Evolutionary conservation across 2,888 invertebrate species (phyloP), one percentile per base, ranked within the genome.

Genomic region (Acleris sparsana): DNA sequence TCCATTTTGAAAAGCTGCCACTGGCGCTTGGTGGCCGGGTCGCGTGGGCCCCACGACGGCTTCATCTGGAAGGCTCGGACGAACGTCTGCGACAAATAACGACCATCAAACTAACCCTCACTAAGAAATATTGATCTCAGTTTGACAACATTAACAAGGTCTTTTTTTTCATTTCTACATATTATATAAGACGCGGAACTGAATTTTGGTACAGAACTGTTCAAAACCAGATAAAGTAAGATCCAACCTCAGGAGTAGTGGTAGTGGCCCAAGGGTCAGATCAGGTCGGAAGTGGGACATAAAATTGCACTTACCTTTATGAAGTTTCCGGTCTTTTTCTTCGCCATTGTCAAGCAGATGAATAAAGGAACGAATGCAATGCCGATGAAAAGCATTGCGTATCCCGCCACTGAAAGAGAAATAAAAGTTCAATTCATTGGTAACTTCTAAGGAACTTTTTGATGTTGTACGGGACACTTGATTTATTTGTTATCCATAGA

Each of bases 21-120:
- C 67, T 93, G 92, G 3, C 90, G 88, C 63, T 85, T 89, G 0
- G 84, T 87, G 7, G 79, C 79, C 0, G 86, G 77, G 68, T 93
- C 87, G 1, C 93, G 88, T 0, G 96, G 96, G 1, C 96, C 95
- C 96, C 96, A 96, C 5, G 93, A 84, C 16, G 83, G 68, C 58
- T 93, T 92, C 1, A 93, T 75, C 9, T 78, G 73, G 78, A 94
- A 89, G 0, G 93, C 73, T 29, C 76, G 76, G 68, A 78, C 87
- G 48, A 92, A 48, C 53, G 88, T 91, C 94, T 94, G 85, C 58
- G 72, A 85, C 68, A 39, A 51, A 63, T 55, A 62, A n/a, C n/a
- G n/a, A n/a, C n/a, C n/a, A n/a, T n/a, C n/a, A n/a, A n/a, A n/a
- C n/a, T n/a, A n/a, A n/a, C n/a, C n/a, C n/a, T n/a, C n/a, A n/a